Conservation (phyloP, 2,113 vertebrate genomes). For the Silurus glanis region DNA sequence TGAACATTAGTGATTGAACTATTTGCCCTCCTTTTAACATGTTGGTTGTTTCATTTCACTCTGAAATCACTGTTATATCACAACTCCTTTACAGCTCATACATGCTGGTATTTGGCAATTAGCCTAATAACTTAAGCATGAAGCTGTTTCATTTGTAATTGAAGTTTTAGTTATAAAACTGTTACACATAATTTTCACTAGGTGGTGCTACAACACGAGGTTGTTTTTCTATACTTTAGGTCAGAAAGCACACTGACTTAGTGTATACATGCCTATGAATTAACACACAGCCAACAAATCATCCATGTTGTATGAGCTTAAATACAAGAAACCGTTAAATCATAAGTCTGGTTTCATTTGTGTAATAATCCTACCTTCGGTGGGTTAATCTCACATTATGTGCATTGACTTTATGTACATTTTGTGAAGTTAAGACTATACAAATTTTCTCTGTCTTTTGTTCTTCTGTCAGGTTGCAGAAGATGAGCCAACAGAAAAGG, state of each 20-base stretch:
- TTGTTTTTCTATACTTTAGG: not conserved
- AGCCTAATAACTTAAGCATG: not conserved
- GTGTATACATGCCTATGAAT: not conserved
- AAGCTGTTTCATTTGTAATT: not conserved
- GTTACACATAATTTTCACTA: not conserved
- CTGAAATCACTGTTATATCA: not conserved
- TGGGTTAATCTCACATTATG: not conserved
- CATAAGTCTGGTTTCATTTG: not conserved
- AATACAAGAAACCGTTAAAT: not conserved
- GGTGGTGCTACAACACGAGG: slow-evolving; percentile 16
- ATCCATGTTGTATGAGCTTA: not conserved
- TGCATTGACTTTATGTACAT: not conserved
- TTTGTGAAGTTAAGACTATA: not conserved
- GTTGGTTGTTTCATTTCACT: not conserved
- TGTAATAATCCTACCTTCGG: not conserved
- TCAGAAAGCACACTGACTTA: not conserved
- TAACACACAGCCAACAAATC: not conserved
- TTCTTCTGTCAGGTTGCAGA: slow-evolving; percentile 63
- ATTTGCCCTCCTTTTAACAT: not conserved
- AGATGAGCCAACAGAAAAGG: slow-evolving; percentile 80
- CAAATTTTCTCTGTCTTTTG: not conserved
- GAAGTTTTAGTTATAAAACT: not conserved
- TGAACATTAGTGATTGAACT: not conserved
- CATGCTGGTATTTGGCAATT: not conserved
- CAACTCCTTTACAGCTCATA: not conserved